Percentiles rank a stretch among this genome's conserved stretches.
phyloP scores from a whole-genome alignment of 2,797 vertebrate species.

The Iguana delicatissima region DNA sequence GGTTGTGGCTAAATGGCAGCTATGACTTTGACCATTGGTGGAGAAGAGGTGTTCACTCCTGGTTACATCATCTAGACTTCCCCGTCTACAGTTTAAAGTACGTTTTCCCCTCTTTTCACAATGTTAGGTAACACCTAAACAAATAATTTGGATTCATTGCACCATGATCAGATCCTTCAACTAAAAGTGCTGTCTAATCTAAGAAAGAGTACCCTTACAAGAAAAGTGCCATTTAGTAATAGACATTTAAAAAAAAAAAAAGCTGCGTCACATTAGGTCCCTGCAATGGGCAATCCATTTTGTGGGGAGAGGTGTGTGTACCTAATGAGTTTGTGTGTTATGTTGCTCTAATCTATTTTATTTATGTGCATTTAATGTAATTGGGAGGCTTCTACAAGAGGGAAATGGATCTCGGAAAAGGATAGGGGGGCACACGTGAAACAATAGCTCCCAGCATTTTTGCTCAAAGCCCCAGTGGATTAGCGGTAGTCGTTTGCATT shows the following conservation, averaged over 20 bases:
- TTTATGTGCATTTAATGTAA: conserved; percentile 56
- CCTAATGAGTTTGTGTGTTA: conserved; percentile 44
- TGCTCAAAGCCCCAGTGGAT: conserved; percentile 52
- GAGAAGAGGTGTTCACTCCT: background rate
- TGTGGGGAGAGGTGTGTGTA: conserved; percentile 29
- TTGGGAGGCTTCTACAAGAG: conserved; percentile 50
- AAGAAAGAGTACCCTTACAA: conserved; percentile 14
- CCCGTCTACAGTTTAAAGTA: background rate
- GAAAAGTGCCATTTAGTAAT: conserved; percentile 14
- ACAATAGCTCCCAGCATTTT: conserved; percentile 60
- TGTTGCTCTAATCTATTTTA: conserved; percentile 38
- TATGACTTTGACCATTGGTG: background rate
- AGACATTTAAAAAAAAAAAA: conserved; percentile 6
- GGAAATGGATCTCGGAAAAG: conserved; percentile 46
- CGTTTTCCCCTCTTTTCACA: background rate
- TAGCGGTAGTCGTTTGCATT: conserved; percentile 61
- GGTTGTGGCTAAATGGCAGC: background rate
- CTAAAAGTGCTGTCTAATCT: background rate
- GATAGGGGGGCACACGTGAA: conserved; percentile 46
- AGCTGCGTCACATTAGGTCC: conserved; percentile 11
- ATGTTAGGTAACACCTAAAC: background rate
- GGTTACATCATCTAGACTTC: background rate
- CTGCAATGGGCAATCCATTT: conserved; percentile 45
- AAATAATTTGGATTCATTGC: background rate
- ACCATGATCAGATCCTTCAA: conserved; percentile 22